Evolutionary conservation across 2,113 vertebrate genomes (phyloP).

Genomic region (Mystacornis crossleyi): DNA sequence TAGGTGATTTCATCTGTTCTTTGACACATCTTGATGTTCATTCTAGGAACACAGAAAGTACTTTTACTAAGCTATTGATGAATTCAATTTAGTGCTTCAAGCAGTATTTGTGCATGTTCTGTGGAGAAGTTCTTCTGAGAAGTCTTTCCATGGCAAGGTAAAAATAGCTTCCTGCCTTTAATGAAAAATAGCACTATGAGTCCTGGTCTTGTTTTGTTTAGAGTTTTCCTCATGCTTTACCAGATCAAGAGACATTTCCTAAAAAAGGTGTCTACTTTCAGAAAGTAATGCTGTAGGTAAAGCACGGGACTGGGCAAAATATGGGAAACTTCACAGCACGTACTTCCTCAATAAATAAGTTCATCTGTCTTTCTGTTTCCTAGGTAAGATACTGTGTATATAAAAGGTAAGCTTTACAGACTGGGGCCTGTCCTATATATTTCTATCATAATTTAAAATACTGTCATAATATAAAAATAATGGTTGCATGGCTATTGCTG

Average conservation of each 20-base stretch:
- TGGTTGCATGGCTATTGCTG: background rate
- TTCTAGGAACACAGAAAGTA: background rate
- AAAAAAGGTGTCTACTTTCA: background rate
- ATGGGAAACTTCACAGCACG: fast-evolving
- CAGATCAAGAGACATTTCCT: background rate
- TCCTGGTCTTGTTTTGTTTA: background rate
- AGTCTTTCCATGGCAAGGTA: background rate
- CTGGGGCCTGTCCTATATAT: fast-evolving
- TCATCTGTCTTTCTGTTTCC: background rate
- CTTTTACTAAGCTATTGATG: background rate
- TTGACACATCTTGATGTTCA: background rate
- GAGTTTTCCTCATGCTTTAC: background rate
- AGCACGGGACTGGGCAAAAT: background rate
- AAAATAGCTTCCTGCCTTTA: background rate
- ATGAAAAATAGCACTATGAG: background rate
- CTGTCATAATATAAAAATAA: background rate
- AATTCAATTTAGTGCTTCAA: background rate
- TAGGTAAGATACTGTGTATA: background rate
- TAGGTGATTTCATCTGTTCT: background rate
- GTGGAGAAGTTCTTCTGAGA: background rate
- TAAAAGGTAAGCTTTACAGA: background rate
- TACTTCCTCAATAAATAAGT: background rate
- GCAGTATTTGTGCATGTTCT: background rate
- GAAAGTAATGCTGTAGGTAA: background rate
- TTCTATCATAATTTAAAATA: background rate